Evolutionary conservation across 2,888 invertebrate genomes (phyloP).

Genomic region (Nebria salina): DNA sequence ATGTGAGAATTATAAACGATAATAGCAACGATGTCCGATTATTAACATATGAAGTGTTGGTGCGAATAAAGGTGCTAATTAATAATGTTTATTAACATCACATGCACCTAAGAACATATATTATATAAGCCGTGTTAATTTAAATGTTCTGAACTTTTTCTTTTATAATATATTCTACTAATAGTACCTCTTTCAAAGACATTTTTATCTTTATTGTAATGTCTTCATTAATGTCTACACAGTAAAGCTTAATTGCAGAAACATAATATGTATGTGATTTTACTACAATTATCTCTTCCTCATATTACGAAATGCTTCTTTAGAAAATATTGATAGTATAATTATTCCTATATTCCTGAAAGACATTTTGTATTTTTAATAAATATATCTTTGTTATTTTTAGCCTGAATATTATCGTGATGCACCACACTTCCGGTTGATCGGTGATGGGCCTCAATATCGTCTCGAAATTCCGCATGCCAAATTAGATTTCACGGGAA

Average conservation of each 20-base stretch:
- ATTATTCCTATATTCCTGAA: no score
- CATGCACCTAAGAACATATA: neutral
- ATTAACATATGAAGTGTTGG: neutral
- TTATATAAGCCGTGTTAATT: neutral
- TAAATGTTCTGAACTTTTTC: neutral
- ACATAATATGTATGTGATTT: neutral
- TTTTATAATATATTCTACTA: neutral
- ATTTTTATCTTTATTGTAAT: neutral
- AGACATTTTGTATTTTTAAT: no score
- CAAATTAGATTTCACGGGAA: conserved; percentile 86
- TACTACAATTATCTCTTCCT: neutral
- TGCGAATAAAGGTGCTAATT: neutral
- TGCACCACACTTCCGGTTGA: conserved; percentile 81
- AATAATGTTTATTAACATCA: neutral
- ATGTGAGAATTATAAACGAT: neutral
- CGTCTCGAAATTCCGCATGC: conserved; percentile 86
- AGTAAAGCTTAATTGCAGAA: neutral
- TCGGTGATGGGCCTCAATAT: conserved; percentile 82
- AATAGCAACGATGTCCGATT: neutral
- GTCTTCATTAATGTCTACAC: neutral
- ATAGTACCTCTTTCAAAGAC: neutral
- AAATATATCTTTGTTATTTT: conserved; percentile 52
- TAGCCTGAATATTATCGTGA: conserved; percentile 90
- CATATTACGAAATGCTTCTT: no score
- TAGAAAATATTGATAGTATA: no score